phyloP scores from a whole-genome alignment of 2,888 invertebrate species.

The Stenurella melanura region DNA sequence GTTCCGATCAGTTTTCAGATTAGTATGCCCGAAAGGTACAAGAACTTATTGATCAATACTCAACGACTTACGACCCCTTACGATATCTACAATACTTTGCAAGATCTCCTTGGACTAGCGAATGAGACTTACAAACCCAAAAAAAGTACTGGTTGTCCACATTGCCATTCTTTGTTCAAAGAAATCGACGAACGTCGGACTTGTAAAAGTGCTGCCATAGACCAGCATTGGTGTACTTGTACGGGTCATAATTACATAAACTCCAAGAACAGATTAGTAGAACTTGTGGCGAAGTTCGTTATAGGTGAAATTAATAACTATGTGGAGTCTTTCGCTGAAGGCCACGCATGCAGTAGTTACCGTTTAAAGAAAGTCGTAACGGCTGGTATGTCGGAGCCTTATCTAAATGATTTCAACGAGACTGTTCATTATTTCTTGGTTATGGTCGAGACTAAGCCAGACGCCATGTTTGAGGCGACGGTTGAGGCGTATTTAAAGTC shows the following conservation, averaged over 20 bases:
- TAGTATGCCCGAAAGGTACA: slow-evolving; percentile 75
- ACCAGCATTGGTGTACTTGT: slow-evolving; percentile 86
- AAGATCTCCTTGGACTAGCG: slow-evolving; percentile 78
- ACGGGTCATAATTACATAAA: slow-evolving; percentile 76
- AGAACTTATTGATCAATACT: slow-evolving; percentile 78
- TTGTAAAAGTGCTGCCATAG: slow-evolving; percentile 81
- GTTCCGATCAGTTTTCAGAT: slow-evolving; percentile 79
- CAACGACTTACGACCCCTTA: slow-evolving; percentile 84
- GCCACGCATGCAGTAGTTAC: slow-evolving; percentile 59
- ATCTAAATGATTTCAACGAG: slow-evolving; percentile 56
- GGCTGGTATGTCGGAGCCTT: slow-evolving; percentile 58
- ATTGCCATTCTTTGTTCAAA: slow-evolving; percentile 80
- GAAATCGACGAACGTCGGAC: slow-evolving; percentile 78
- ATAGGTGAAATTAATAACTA: slow-evolving; percentile 51
- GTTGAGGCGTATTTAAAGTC: slow-evolving; percentile 71
- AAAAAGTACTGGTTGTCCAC: slow-evolving; percentile 76
- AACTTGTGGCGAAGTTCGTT: slow-evolving; percentile 74
- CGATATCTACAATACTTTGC: slow-evolving; percentile 84
- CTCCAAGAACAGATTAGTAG: slow-evolving; percentile 74
- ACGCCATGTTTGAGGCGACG: slow-evolving; percentile 82
- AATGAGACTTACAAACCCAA: slow-evolving; percentile 66
- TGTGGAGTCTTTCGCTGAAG: slow-evolving; percentile 73
- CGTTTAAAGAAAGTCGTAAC: slow-evolving; percentile 60
- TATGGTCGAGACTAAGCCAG: slow-evolving; percentile 80
- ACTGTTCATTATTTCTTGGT: slow-evolving; percentile 77